A percentile compares a stretch with the other conserved stretches of the same genome.
These are phyloP conservation scores for Liasis olivaceus DNA, from an alignment of 2,797 vertebrate species.

Conservation along the genomic window DNA sequence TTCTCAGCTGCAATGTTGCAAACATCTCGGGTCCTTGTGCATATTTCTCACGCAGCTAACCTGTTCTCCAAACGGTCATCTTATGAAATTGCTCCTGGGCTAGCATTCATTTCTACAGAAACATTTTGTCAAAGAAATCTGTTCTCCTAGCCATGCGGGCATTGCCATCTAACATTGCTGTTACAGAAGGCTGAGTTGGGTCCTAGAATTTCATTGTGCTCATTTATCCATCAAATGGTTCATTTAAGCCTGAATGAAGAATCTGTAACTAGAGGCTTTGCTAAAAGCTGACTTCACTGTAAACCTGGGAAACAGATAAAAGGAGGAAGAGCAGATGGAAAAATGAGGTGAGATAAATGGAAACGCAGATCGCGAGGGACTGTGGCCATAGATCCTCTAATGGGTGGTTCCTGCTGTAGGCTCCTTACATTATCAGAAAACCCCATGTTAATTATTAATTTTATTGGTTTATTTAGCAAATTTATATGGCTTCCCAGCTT, in stretches of 20 bases:
- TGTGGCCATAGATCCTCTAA: too few relatives aligned
- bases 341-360: too few relatives aligned
- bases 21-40: neutral
- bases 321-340: neutral
- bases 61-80: too few relatives aligned
- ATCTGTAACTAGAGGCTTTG: neutral
- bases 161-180: neutral
- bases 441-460: too few relatives aligned
- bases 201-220: neutral
- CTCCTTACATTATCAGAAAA: too few relatives aligned
- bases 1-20: neutral
- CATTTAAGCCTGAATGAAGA: too few relatives aligned
- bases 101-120: neutral
- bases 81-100: neutral
- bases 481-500: too few relatives aligned
- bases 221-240: neutral
- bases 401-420: too few relatives aligned
- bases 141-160: neutral
- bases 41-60: neutral
- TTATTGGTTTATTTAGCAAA: too few relatives aligned
- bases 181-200: neutral
- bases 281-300: too few relatives aligned
- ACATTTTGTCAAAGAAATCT: neutral
- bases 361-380: too few relatives aligned
- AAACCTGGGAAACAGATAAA: neutral